Percentiles rank a stretch among this genome's conserved stretches.
These are phyloP conservation scores for Oreochromis niloticus DNA, from an alignment of 2,113 vertebrate species.

Conservation along the genomic window DNA sequence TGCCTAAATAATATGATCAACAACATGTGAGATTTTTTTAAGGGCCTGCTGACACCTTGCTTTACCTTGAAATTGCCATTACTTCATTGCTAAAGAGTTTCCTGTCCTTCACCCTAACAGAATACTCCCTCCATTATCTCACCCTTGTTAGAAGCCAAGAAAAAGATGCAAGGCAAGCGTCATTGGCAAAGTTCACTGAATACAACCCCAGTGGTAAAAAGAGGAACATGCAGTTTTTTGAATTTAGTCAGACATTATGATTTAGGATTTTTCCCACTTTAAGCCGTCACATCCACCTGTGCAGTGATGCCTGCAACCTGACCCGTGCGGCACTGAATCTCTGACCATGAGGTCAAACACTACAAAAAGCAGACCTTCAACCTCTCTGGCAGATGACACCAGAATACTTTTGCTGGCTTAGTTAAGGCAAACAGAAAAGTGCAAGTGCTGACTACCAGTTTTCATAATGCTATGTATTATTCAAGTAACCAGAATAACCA, in stretches of 20 bases:
- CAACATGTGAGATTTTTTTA: background rate
- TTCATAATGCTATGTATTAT: background rate
- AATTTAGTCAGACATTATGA: background rate
- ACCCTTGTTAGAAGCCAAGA: background rate
- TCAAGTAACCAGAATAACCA: background rate
- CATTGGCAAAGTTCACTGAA: background rate
- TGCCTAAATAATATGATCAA: background rate
- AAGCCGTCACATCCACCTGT: conserved; percentile 1
- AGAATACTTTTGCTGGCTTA: background rate
- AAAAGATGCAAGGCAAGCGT: background rate
- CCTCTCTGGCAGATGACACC: background rate
- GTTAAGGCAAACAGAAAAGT: background rate
- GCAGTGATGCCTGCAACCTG: background rate
- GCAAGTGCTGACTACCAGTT: background rate
- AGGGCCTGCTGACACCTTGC: background rate
- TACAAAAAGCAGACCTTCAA: conserved; percentile 27
- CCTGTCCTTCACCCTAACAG: background rate
- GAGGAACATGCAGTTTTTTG: background rate
- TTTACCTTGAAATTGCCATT: background rate
- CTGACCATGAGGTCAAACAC: background rate
- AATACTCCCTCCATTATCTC: background rate
- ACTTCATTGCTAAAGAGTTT: conserved; percentile 12
- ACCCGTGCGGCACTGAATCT: background rate
- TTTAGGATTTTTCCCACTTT: background rate
- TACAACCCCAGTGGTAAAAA: background rate